Evolutionary conservation across 2,113 vertebrate species (phyloP).

Genomic region (Rhombomys opimus): DNA sequence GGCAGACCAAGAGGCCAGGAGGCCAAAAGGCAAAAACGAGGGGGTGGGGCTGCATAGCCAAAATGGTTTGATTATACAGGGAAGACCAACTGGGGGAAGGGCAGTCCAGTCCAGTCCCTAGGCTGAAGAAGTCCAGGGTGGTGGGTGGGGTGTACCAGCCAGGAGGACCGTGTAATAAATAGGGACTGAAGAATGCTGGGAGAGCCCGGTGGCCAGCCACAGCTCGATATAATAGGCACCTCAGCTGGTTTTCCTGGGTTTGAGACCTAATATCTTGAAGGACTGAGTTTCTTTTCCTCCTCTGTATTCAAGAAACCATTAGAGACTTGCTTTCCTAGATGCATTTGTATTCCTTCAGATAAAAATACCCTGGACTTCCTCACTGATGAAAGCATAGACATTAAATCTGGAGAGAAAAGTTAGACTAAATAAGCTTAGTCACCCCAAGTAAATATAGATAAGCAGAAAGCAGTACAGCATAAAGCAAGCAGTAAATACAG

Average conservation of each 20-base stretch:
- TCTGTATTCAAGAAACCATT: background rate
- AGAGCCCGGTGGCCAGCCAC: background rate
- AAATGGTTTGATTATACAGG: background rate
- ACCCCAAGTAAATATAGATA: background rate
- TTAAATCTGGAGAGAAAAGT: background rate
- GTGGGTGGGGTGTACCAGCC: background rate
- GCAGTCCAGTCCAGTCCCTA: background rate
- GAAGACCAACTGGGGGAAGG: background rate
- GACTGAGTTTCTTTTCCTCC: background rate
- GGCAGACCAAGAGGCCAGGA: background rate
- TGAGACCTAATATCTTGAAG: background rate
- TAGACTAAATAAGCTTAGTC: background rate
- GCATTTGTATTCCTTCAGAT: background rate
- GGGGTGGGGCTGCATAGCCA: too few species aligned
- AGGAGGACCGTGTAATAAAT: background rate
- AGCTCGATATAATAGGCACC: background rate
- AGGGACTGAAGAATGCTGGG: background rate
- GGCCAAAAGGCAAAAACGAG: background rate
- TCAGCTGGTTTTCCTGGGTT: background rate
- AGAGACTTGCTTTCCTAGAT: conserved; percentile 40
- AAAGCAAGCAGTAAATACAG: background rate
- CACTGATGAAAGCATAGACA: background rate
- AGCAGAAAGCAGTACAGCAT: background rate
- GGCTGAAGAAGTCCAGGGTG: background rate
- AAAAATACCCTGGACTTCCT: background rate